Evolutionary conservation across 2,113 vertebrate genomes (phyloP).

Genomic region (Gavia stellata): DNA sequence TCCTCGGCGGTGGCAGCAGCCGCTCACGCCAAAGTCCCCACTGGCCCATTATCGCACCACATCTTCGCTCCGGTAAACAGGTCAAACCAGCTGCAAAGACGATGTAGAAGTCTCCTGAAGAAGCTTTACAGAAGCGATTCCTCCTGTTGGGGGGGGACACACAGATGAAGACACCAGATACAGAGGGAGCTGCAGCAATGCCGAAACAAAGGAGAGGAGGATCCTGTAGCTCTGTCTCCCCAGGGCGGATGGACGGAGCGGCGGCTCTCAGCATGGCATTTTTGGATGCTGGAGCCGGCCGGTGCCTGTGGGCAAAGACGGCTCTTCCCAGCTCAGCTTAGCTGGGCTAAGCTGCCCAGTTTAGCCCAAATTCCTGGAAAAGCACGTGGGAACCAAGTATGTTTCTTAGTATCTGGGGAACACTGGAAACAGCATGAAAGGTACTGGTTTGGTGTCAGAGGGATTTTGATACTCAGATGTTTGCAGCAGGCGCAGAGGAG

Average conservation of each 20-base stretch:
- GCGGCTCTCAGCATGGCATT: background rate
- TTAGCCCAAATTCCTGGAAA: background rate
- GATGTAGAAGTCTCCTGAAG: background rate
- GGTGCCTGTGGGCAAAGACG: background rate
- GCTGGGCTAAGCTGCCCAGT: background rate
- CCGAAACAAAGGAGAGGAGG: background rate
- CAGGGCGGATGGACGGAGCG: rapidly evolving
- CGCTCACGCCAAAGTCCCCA: background rate
- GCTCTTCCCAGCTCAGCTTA: background rate
- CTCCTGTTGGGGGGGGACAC: background rate
- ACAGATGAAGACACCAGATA: background rate
- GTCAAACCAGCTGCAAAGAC: background rate
- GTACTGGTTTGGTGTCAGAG: background rate
- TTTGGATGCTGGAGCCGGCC: background rate
- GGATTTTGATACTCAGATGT: rapidly evolving
- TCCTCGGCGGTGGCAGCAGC: background rate
- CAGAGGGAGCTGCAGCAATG: background rate
- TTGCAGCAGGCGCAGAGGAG: background rate
- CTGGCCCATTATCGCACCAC: background rate
- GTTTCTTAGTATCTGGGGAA: background rate
- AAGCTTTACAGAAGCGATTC: background rate
- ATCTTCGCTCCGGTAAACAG: rapidly evolving
- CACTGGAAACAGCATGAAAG: rapidly evolving
- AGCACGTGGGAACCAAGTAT: background rate
- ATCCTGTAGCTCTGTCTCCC: background rate